Base-by-base conservation (phyloP, 2,888 invertebrate species). In the Antheraea assamensis region DNA sequence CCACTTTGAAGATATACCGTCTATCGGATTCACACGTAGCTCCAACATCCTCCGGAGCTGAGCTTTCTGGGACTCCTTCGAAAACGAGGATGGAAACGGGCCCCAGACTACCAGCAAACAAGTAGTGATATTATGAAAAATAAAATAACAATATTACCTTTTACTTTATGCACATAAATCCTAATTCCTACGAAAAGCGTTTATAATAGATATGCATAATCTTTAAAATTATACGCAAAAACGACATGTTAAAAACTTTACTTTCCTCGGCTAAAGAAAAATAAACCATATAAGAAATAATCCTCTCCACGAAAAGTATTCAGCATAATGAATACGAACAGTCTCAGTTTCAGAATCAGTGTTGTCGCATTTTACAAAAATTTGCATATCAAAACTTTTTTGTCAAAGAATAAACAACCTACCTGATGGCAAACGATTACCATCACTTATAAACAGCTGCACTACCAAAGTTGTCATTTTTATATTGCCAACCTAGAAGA, bases 1-100 rank as follows among this genome's bases (percentile, higher is more conserved):
- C 96, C 97, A 99, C 75, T 96, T 94, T 15, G 98, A 97, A 0
- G 97, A 90, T 19, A 98, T 82, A n/a, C 99, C 99, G 52, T 95
- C 95, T 70, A 99, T 95, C 0, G 98, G 97, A 84, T 98, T 97
- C 17, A 96, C 93, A 77, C 97, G 95, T 31, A 97, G 87, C 78
- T 96, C 96, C 75, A 98, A 93, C 95, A 97, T 97, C 76, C 97
- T 95, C 78, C 98, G 96, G 76, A 98, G 89, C 85, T 97, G 97
- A 0, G 96, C 97, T 85, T 96, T 95, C 81, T 96, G 96, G 68
- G 94, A 90, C 75, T 97, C 96, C 76, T 96, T 95, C 0, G 95
- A 94, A 80, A 97, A 95, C 0, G 97, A 96, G 0, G 91, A 89
- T 0, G 98, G 98, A 21, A 96, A 84, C 0, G 95, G 95, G 64